Evolutionary conservation across 2,888 invertebrate genomes (phyloP).

Genomic region (Herminia tarsipennalis): DNA sequence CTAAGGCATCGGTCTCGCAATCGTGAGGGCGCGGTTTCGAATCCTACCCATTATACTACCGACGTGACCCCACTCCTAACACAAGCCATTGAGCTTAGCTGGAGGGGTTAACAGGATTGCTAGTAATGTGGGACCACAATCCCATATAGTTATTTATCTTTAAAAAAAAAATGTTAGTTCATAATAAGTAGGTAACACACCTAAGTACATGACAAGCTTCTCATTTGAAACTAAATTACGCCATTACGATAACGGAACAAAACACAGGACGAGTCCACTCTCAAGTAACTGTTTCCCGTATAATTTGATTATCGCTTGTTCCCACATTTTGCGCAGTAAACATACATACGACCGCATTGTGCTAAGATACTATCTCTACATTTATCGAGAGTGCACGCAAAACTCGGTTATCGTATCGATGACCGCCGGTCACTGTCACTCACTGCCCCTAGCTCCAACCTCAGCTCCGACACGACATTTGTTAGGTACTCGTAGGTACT

Average conservation of each 20-base stretch:
- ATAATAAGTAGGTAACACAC: too few relatives aligned
- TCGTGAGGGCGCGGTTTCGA: too few relatives aligned
- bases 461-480: conserved; percentile 39
- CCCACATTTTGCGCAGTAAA: conserved; percentile 11
- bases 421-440: conserved; percentile 58
- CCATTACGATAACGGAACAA: conserved; percentile 20
- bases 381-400: conserved; percentile 36
- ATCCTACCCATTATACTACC: too few relatives aligned
- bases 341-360: too few relatives aligned
- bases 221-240: background rate
- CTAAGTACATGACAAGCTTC: too few relatives aligned
- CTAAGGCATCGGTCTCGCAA: too few relatives aligned
- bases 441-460: conserved; percentile 31
- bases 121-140: too few relatives aligned
- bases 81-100: too few relatives aligned
- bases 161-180: too few relatives aligned
- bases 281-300: conserved; percentile 11
- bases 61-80: too few relatives aligned
- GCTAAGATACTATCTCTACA: conserved; percentile 12
- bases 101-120: too few relatives aligned
- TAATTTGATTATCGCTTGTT: conserved; percentile 7
- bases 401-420: conserved; percentile 68
- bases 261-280: background rate
- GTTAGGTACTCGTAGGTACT: conserved; percentile 28
- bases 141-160: too few relatives aligned